Percentiles rank a stretch among this genome's conserved stretches.
phyloP scores from a whole-genome alignment of 2,113 vertebrate species.

The Sakesphorus luctuosus region DNA sequence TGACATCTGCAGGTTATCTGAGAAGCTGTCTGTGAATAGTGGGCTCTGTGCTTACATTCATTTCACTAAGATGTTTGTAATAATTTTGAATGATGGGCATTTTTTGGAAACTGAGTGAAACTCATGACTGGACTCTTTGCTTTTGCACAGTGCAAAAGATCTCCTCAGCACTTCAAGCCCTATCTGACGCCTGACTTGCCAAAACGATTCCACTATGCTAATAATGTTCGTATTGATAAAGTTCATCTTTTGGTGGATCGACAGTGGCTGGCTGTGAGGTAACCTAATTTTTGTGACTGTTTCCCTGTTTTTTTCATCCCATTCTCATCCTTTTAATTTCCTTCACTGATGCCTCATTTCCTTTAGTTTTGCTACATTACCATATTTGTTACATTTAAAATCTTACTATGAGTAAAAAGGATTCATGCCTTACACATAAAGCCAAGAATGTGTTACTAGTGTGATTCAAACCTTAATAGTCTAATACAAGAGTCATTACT shows the following conservation, averaged over 20 bases:
- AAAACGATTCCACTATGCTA: conserved; percentile 92
- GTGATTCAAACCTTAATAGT: background rate
- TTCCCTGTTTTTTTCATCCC: background rate
- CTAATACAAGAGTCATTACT: background rate
- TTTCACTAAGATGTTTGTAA: background rate
- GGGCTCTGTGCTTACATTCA: background rate
- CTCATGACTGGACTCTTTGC: background rate
- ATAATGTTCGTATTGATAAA: conserved; percentile 89
- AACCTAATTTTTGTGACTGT: background rate
- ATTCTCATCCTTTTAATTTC: background rate
- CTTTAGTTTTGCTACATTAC: background rate
- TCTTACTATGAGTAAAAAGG: background rate
- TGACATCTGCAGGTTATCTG: background rate
- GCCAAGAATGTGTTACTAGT: background rate
- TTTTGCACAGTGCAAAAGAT: conserved; percentile 83
- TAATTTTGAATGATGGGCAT: background rate
- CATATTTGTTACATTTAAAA: background rate
- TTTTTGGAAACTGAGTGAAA: background rate
- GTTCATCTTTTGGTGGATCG: conserved; percentile 87
- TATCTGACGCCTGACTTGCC: conserved; percentile 91
- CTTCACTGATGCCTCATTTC: background rate
- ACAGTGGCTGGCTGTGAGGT: conserved; percentile 90
- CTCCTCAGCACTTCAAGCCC: conserved; percentile 87
- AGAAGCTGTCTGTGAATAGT: background rate
- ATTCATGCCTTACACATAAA: background rate